These are phyloP conservation scores for Tridacna gigas DNA, from an alignment of 2,888 invertebrate genomes.

Conservation along the genomic window DNA sequence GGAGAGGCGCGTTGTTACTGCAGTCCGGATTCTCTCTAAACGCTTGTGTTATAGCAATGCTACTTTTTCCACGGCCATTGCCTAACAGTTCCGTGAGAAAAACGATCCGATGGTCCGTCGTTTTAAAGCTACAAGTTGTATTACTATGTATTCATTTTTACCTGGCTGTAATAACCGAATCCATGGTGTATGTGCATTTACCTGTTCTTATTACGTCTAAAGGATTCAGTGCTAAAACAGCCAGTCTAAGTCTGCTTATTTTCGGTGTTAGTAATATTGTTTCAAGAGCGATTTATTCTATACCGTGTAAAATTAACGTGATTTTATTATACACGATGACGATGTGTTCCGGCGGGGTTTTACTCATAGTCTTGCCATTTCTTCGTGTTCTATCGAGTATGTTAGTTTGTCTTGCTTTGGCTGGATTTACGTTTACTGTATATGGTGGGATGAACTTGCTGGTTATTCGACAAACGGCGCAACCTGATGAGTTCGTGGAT, in stretches of 20 bases:
- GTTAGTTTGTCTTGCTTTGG: background rate
- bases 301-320: background rate
- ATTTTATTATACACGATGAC: constrained; percentile 2
- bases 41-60: background rate
- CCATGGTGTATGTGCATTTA: constrained; percentile 1
- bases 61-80: background rate
- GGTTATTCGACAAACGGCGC: background rate
- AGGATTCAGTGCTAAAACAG: constrained; percentile 7
- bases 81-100: background rate
- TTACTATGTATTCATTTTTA: constrained; percentile 10
- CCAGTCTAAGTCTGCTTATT: background rate
- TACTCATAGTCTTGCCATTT: background rate
- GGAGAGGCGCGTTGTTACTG: constrained; percentile 13
- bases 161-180: constrained; percentile 16
- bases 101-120: constrained; percentile 2
- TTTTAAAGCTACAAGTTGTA: background rate
- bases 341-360: background rate
- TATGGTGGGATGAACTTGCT: constrained; percentile 17
- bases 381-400: background rate
- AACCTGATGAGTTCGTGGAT: constrained; percentile 14
- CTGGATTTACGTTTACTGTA: constrained; percentile 19
- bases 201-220: background rate
- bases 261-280: constrained; percentile 11
- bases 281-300: constrained; percentile 8
- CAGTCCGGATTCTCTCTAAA: constrained; percentile 16